phyloP scores from a whole-genome alignment of 2,113 vertebrate species.

The Heliornis fulica region DNA sequence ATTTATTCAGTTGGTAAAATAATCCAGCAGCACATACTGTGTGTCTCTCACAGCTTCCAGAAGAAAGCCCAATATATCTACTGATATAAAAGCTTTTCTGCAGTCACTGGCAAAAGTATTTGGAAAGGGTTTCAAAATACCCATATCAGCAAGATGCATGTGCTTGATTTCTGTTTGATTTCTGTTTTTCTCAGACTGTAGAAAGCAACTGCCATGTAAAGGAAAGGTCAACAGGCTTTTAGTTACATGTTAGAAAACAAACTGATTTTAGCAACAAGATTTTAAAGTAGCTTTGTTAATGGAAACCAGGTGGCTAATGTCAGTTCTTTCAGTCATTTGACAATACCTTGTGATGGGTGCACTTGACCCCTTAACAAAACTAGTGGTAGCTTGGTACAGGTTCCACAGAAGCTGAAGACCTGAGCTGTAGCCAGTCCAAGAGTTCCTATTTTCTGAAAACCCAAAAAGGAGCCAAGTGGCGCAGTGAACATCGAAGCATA shows the following conservation, averaged over 20 bases:
- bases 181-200: not conserved
- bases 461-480: no score
- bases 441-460: no score
- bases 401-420: no score
- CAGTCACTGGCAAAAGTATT: not conserved
- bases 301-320: not conserved
- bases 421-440: no score
- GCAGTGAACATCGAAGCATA: no score
- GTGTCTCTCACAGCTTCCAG: not conserved
- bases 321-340: not conserved
- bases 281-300: slow-evolving; percentile 15
- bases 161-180: not conserved
- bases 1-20: slow-evolving; percentile 38
- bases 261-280: not conserved
- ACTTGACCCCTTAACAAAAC: no score
- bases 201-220: not conserved
- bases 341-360: not conserved
- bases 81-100: not conserved
- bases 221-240: not conserved
- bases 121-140: not conserved
- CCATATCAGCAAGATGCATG: not conserved
- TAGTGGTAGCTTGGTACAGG: no score
- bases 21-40: not conserved
- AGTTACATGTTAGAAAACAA: not conserved
- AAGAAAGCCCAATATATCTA: slow-evolving; percentile 4